Evolutionary conservation across 2,113 vertebrate species (phyloP).

Genomic region (Ictalurus punctatus): DNA sequence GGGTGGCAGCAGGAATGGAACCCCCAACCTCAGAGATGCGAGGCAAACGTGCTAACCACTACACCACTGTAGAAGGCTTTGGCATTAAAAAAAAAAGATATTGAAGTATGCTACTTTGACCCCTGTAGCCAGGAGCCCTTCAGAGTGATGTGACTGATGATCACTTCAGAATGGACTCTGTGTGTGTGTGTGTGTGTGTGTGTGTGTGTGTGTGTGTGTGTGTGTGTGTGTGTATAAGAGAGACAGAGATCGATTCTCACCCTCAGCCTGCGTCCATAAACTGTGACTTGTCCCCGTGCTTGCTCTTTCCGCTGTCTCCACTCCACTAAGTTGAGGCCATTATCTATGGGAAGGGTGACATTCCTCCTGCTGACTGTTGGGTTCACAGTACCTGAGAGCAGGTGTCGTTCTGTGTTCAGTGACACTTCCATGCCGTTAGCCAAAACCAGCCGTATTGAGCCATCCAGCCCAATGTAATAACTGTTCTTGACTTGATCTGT

Average conservation of each 20-base stretch:
- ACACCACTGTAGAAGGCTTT: neutral
- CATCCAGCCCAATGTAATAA: constrained; percentile 93
- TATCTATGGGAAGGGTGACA: constrained; percentile 93
- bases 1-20: too few relatives aligned
- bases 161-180: neutral
- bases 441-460: constrained; percentile 88
- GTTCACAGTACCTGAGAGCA: constrained; percentile 92
- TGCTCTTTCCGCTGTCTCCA: constrained; percentile 98
- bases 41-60: too few relatives aligned
- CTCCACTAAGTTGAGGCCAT: constrained; percentile 94
- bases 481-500: constrained; percentile 97
- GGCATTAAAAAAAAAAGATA: neutral
- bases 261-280: constrained; percentile 92
- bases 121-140: neutral
- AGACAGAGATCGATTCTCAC: constrained; percentile 72
- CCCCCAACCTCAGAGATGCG: too few relatives aligned
- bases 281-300: constrained; percentile 90
- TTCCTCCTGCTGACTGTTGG: constrained; percentile 96
- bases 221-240: neutral
- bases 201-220: neutral
- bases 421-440: constrained; percentile 98
- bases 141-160: neutral
- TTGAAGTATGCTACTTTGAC: too few relatives aligned
- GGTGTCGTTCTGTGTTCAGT: constrained; percentile 93
- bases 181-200: neutral